Evolutionary conservation across 2,113 vertebrate species (phyloP), one percentile per base, ranked within the genome.

Genomic region (Mionectes macconnelli): DNA sequence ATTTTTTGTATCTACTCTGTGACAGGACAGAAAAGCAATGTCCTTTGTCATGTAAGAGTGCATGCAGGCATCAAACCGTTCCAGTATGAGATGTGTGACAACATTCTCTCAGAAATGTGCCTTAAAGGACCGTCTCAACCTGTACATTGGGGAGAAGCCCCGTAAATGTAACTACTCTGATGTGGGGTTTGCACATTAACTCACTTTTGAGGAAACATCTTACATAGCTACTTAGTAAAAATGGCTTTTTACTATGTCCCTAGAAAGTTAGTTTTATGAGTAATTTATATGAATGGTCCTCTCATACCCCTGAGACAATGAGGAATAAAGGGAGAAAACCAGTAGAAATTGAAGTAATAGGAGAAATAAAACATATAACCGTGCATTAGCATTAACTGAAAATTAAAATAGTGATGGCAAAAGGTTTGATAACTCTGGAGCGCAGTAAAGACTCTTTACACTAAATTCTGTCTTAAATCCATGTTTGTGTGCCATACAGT

Each of bases 61-160:
- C 98, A 99, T 60, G 98, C 98, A 13, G 99, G 98, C 82, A 99
- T 99, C 91, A 99, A 99, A 97, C 98, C 97, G 5, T 99, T 99
- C 95, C 98, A 99, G 90, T 98, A 98, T 92, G 89, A 99, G 99
- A 88, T 99, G 98, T 42, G 98, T 98, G 28, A 99, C 99, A 98
- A 99, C 97, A 19, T 98, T 99, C 94, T 99, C 98, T 52, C 98
- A 99, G 92, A 99, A 99, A 97, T 99, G 98, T 84, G 98, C 98
- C 8, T 95, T 99, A 95, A 95, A 98, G 82, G 95, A 97, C 79
- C 96, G 97, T 95, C 97, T 99, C 49, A 99, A 98, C 91, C 97
- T 99, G 80, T 98, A 98, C 96, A 99, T 98, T 45, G 98, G 98
- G 27, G 98, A 99, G 81, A 99, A 99, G 94, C 98, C 98, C 6